Percentiles rank a stretch among this genome's conserved stretches.
Evolutionary conservation across 1,140 invertebrate species (phyloP).

Genomic region (Cyclargus thomasi): DNA sequence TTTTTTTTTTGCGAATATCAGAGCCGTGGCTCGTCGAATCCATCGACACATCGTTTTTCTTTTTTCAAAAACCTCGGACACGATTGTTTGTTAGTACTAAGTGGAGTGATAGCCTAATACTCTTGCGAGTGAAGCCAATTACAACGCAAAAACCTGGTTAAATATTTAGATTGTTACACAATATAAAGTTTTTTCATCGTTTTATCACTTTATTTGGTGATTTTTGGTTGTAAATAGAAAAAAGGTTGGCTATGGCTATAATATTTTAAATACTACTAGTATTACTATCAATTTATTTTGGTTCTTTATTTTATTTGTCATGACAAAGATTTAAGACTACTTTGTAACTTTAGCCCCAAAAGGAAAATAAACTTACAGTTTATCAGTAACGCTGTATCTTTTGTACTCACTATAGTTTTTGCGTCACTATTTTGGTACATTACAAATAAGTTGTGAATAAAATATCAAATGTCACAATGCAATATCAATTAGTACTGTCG

Average conservation of each 20-base stretch:
- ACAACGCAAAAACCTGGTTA: neutral
- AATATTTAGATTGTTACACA: neutral
- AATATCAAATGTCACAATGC: conserved; percentile 14
- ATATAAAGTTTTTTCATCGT: too few species aligned
- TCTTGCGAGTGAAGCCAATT: conserved; percentile 5
- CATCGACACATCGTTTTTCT: conserved; percentile 63
- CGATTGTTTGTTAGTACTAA: conserved; percentile 52
- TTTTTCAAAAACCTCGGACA: conserved; percentile 43
- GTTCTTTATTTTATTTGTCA: too few species aligned
- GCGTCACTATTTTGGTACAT: neutral
- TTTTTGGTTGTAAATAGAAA: too few species aligned
- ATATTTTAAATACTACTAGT: too few species aligned
- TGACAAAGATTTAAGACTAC: too few species aligned
- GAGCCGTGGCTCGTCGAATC: conserved; percentile 48
- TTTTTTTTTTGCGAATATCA: conserved; percentile 56
- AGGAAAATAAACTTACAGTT: too few species aligned
- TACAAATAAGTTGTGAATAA: neutral
- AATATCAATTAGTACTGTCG: neutral
- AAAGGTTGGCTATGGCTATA: too few species aligned
- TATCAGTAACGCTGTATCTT: too few species aligned
- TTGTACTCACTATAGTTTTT: neutral
- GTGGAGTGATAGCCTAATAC: conserved; percentile 37
- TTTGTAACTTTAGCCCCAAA: too few species aligned
- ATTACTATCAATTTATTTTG: too few species aligned
- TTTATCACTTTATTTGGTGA: too few species aligned